Evolutionary conservation across 2,888 invertebrate species (phyloP).

Genomic region (Slavum lentiscoides): DNA sequence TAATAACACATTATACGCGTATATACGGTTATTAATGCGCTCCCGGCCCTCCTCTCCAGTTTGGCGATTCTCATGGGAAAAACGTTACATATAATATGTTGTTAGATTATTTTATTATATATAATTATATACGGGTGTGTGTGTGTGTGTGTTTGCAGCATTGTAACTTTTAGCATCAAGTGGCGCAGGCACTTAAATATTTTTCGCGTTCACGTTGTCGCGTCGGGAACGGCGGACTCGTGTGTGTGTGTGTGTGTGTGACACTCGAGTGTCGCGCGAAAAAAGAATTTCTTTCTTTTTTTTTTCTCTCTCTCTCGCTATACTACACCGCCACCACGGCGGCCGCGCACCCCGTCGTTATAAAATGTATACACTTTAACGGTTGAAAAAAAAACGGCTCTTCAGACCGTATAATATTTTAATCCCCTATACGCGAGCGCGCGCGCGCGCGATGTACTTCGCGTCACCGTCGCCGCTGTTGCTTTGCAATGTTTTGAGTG

Average conservation of each 20-base stretch:
- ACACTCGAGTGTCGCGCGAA: conserved; percentile 44
- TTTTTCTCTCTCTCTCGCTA: no score
- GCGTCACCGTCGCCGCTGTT: no score
- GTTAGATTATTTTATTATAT: not conserved
- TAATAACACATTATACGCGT: no score
- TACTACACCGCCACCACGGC: not conserved
- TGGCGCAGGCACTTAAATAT: conserved; percentile 35
- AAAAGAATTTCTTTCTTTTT: conserved; percentile 13
- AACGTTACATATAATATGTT: no score
- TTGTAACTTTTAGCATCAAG: conserved; percentile 53
- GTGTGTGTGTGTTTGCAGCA: not conserved
- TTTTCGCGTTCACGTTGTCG: conserved; percentile 14
- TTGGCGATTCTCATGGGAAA: no score
- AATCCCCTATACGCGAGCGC: conserved; percentile 24
- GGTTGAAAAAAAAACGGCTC: conserved; percentile 43
- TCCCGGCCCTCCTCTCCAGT: no score
- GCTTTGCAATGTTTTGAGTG: no score
- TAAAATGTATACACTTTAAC: conserved; percentile 28
- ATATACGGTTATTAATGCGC: no score
- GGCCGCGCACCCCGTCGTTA: conserved; percentile 17
- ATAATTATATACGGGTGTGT: conserved; percentile 23
- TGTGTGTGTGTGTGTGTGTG: not conserved
- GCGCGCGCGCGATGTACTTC: not conserved
- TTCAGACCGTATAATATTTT: conserved; percentile 15
- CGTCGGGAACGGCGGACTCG: conserved; percentile 34